phyloP scores from a whole-genome alignment of 1,140 invertebrate genomes.

The Phymorhynchus buccinoides region DNA sequence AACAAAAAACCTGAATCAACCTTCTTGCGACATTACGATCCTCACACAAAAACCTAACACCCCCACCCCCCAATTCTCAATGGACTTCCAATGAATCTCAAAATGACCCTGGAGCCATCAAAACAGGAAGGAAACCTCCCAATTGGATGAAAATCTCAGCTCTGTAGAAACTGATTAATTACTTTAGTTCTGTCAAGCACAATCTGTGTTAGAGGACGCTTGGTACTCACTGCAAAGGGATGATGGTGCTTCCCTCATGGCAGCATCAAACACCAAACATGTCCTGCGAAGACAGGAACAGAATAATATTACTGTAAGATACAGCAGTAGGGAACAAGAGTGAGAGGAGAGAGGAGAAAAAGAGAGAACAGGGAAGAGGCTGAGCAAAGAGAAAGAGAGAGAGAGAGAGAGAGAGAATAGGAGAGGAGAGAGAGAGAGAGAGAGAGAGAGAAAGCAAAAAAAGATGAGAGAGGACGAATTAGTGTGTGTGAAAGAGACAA shows the following conservation, averaged over 20 bases:
- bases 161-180: too few species aligned
- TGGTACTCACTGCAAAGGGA: constrained; percentile 19
- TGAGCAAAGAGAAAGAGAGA: neutral
- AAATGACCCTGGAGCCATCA: too few species aligned
- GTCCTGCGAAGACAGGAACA: constrained; percentile 41
- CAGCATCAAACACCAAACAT: constrained; percentile 55
- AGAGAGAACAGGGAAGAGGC: neutral
- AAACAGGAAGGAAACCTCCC: too few species aligned
- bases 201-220: neutral
- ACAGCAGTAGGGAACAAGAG: too few species aligned
- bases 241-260: constrained; percentile 45
- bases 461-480: neutral
- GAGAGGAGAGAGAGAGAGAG: neutral
- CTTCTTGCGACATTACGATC: too few species aligned
- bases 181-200: constrained; percentile 6
- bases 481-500: neutral
- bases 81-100: too few species aligned
- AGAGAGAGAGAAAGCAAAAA: neutral
- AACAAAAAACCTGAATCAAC: too few species aligned
- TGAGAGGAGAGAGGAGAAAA: neutral
- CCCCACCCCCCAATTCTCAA: too few species aligned
- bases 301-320: too few species aligned
- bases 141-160: too few species aligned
- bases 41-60: too few species aligned
- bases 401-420: neutral